These are phyloP conservation scores for Nomada fabriciana DNA, from an alignment of 2,888 invertebrate genomes.

Conservation along the genomic window DNA sequence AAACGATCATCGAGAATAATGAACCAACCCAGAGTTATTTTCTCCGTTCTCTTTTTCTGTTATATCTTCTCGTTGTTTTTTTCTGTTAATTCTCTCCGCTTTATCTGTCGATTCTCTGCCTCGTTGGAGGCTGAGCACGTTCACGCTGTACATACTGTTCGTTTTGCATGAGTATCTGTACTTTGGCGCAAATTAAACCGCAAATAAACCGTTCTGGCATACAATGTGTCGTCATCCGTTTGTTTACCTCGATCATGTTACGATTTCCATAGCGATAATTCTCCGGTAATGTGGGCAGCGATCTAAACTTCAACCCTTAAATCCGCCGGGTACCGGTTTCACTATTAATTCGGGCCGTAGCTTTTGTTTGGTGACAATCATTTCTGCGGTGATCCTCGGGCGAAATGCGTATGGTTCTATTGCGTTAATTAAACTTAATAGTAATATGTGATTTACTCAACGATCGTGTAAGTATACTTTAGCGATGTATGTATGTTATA, in stretches of 20 bases:
- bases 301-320: conserved; percentile 34
- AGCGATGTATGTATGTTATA: no score
- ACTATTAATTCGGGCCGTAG: not conserved
- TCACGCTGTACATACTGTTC: conserved; percentile 58
- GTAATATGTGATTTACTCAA: not conserved
- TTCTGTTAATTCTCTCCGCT: conserved; percentile 19
- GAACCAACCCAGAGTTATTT: conserved; percentile 2
- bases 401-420: not conserved
- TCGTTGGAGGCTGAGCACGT: conserved; percentile 34
- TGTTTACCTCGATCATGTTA: conserved; percentile 36
- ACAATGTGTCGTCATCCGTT: conserved; percentile 14
- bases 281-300: conserved; percentile 16
- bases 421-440: not conserved
- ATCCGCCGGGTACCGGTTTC: not conserved
- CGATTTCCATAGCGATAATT: conserved; percentile 9
- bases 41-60: not conserved
- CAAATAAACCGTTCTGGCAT: conserved; percentile 53
- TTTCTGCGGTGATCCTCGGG: not conserved
- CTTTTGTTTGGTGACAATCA: not conserved
- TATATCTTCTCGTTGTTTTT: not conserved
- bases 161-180: conserved; percentile 58
- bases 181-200: conserved; percentile 52
- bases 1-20: conserved; percentile 7
- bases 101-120: conserved; percentile 38
- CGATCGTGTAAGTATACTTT: no score